Percentiles rank a stretch among this genome's conserved stretches.
Evolutionary conservation across 2,888 invertebrate species (phyloP).

Genomic region (Melieria crassipennis): DNA sequence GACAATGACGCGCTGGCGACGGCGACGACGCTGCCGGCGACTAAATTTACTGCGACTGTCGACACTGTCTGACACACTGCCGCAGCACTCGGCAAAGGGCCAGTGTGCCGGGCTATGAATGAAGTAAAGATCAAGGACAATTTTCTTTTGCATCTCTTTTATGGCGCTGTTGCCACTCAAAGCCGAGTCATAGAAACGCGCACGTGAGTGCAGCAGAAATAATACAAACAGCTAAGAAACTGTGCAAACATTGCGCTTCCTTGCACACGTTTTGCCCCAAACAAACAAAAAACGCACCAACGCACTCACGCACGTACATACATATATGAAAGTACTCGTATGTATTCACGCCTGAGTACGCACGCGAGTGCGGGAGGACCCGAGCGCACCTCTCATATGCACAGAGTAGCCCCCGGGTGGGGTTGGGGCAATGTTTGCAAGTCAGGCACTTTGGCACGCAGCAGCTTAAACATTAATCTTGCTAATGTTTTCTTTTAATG

Average conservation of each 20-base stretch:
- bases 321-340: background rate
- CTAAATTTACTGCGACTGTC: background rate
- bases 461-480: too few species aligned
- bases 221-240: conserved; percentile 1
- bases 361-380: too few species aligned
- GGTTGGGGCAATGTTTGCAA: background rate
- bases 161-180: background rate
- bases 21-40: background rate
- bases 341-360: conserved; percentile 1
- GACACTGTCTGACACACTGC: background rate
- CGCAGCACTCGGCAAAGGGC: too few species aligned
- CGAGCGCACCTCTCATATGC: too few species aligned
- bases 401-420: too few species aligned
- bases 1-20: conserved; percentile 24
- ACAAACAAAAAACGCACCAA: background rate
- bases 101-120: background rate
- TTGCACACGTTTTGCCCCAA: background rate
- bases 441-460: conserved; percentile 24
- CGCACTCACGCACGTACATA: background rate
- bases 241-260: background rate
- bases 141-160: conserved; percentile 15
- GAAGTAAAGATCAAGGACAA: conserved; percentile 35
- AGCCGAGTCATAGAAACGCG: background rate
- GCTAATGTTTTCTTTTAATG: too few species aligned
- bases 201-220: conserved; percentile 13